A percentile compares a stretch with the other conserved stretches of the same genome.
Evolutionary conservation across 1,140 invertebrate species (phyloP).

Genomic region (Formica exsecta): DNA sequence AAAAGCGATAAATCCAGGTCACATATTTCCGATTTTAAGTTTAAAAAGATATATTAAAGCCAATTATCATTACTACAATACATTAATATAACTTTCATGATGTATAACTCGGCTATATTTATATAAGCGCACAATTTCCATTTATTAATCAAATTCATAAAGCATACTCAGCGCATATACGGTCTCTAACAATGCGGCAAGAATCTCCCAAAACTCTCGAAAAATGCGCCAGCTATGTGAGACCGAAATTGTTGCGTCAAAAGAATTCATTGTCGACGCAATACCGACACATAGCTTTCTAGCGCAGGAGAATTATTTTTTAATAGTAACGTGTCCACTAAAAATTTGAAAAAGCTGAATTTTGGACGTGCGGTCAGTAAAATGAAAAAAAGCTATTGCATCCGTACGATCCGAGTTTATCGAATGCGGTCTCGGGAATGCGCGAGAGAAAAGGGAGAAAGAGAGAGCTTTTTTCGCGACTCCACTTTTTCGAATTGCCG

Average conservation of each 20-base stretch:
- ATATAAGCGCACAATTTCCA: slow-evolving; percentile 26
- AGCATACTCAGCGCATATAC: slow-evolving; percentile 26
- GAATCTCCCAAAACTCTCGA: slow-evolving; percentile 54
- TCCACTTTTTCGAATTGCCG: slow-evolving; percentile 66
- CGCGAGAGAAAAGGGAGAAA: background rate
- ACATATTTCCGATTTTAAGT: background rate
- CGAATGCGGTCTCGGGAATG: slow-evolving; percentile 24
- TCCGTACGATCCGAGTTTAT: slow-evolving; percentile 56
- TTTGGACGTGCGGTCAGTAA: slow-evolving; percentile 39
- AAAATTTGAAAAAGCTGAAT: slow-evolving; percentile 21
- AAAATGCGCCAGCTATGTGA: slow-evolving; percentile 52
- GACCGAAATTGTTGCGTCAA: slow-evolving; percentile 38
- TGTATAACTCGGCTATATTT: background rate
- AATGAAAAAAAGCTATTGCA: slow-evolving; percentile 19
- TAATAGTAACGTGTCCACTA: background rate
- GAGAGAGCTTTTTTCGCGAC: slow-evolving; percentile 47
- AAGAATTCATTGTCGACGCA: slow-evolving; percentile 54
- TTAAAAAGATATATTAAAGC: slow-evolving; percentile 37
- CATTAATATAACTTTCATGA: background rate
- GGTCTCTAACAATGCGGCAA: slow-evolving; percentile 4
- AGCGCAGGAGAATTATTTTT: slow-evolving; percentile 18
- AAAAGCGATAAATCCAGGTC: slow-evolving; percentile 13
- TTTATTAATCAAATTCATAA: slow-evolving; percentile 60
- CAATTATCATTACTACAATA: background rate
- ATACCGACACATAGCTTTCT: slow-evolving; percentile 31